Base-by-base conservation (phyloP, 2,113 vertebrate genomes). In the Pterocles orientalis region DNA sequence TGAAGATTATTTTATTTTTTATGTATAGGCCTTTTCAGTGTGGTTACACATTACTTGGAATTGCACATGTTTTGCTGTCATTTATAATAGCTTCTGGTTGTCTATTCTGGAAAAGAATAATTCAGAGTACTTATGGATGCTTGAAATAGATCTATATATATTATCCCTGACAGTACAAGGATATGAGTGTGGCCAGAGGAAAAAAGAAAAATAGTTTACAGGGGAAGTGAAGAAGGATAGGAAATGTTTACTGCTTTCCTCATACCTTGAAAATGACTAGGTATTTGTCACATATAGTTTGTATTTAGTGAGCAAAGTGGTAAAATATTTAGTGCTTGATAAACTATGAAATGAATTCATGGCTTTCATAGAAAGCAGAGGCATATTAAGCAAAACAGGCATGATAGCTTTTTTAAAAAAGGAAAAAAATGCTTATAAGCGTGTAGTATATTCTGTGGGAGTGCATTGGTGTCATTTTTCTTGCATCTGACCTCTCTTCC, bases 101-200 rank as follows among this genome's bases (percentile, higher is more conserved):
- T 88, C 39, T 90, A 1, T 82, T 64, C 62, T 86, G 43, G 28
- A 87, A 76, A 93, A 91, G 45, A 91, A 77, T 83, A 90, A 88
- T 92, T 4, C 6, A 34, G 29, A 69, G 10, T 82, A 64, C 20
- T 94, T 95, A 78, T 12, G 28, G 53, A 61, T 94, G 45, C 51
- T 96, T 88, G 72, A 71, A 96, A 91, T 91, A 94, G 87, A 94
- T 94, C 56, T 31, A 1, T 91, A 90, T 77, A 88, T 81, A 75
- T 97, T 86, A 75, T 58, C 36, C 34, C 50, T 92, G 23, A 83
- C 28, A 41, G 41, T 81, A 87, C 80, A n/a, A 86, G 21, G 72
- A 84, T 90, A 66, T 34, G 15, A 95, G 51, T 34, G 19, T 91
- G 75, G 48, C 64, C 65, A 83, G 66, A 86, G 53, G 51, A 39